Evolutionary conservation across 2,797 vertebrate genomes (phyloP), one percentile per base, ranked within the genome.

Genomic region (Ciconia nigra): DNA sequence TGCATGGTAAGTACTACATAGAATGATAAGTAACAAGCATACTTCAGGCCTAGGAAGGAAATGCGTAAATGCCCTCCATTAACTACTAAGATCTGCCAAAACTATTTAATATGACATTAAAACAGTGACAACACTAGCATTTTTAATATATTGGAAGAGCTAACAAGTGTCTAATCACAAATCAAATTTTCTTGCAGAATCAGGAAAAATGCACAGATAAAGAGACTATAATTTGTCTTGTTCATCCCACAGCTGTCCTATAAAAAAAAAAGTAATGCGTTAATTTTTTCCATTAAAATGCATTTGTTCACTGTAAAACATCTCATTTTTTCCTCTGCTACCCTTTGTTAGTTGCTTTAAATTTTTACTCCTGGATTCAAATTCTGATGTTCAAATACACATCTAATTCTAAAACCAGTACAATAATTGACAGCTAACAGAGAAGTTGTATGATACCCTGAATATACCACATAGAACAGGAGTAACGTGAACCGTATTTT

Each of bases 401-500:
- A 21, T 33, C 74, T 42, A 4, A 28, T 35, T 37, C 42, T 29
- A 35, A 39, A 47, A 25, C 8, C 2, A 10, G 42, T 12, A 15
- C 13, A 18, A 31, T 3, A 26, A 39, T 0, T n/a, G 42, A 10
- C 8, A 42, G 62, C 51, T 37, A 15, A 18, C 1, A 3, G 47
- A 59, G 55, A n/a, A 24, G 24, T 1, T 41, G 37, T 21, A 5
- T 2, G 7, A 47, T 10, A 55, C 8, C 58, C 62, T 46, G n/a
- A 29, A 29, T 2, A 28, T 0, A 26, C 39, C 46, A 10, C 5
- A 3, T 0, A 33, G 49, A 22, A 35, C 31, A 57, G 51, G 65
- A 62, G 42, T 7, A 22, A 54, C 0, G 11, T 13, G 37, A 67
- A 17, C 29, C 18, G 8, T 1, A 31, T 6, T 39, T 52, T 44